Evolutionary conservation across 2,888 invertebrate genomes (phyloP).

Genomic region (Agrochola litura): DNA sequence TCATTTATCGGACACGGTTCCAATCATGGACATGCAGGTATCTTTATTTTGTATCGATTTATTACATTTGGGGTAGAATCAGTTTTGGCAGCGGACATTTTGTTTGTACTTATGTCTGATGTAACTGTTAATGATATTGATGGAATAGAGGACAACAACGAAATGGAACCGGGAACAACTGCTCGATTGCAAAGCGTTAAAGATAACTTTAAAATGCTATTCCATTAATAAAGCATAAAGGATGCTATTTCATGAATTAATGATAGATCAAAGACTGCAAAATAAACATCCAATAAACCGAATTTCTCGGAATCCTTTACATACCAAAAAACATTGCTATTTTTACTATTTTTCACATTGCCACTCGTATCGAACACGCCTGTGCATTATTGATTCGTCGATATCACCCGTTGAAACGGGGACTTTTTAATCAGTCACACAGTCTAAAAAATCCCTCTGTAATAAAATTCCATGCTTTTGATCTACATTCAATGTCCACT

Average conservation of each 20-base stretch:
- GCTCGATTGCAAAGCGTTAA: background rate
- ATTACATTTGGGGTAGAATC: conserved; percentile 34
- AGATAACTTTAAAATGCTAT: background rate
- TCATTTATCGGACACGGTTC: conserved; percentile 53
- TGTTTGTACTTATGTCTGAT: conserved; percentile 10
- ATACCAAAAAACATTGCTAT: conserved; percentile 2
- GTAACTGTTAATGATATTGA: background rate
- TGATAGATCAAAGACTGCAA: background rate
- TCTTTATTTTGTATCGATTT: conserved; percentile 46
- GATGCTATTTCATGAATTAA: background rate
- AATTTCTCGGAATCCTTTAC: background rate
- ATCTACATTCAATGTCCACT: conserved; percentile 34
- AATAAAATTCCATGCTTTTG: conserved; percentile 47
- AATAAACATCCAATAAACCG: background rate
- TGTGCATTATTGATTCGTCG: conserved; percentile 69
- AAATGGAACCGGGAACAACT: background rate
- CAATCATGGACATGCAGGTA: conserved; percentile 52
- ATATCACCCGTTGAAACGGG: conserved; percentile 55
- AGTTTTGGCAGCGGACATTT: conserved; percentile 18
- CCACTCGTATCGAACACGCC: conserved; percentile 21
- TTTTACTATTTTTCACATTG: conserved; percentile 13
- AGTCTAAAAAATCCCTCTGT: conserved; percentile 23
- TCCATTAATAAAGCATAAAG: background rate
- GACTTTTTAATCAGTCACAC: conserved; percentile 56
- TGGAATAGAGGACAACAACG: background rate